Base-by-base conservation (phyloP, 2,888 invertebrate species). In the Xanthorhoe designata region DNA sequence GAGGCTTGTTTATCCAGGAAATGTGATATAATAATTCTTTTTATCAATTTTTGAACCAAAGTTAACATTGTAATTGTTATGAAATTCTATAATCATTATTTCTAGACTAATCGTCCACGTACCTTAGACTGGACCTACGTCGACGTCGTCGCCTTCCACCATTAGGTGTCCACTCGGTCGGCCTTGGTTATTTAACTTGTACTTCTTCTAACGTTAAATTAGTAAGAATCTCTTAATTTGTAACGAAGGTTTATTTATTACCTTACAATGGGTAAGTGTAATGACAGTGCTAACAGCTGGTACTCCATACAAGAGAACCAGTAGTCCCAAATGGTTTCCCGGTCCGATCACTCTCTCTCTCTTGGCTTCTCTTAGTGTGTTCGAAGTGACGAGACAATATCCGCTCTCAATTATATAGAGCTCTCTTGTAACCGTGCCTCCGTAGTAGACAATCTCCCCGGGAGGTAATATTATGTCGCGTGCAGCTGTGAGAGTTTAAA, bases 181-280 rank as follows among this genome's bases (percentile, higher is more conserved):
- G 24, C 24, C 24, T 4, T 24, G 4, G 24, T 24, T 24, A 24
- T 1, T 3, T 1, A 24, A 24, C 24, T 24, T 24, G 24, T 24
- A 38, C 7, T 42, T 42, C 1, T 42, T 42, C 38, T 13, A 42
- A 13, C 13, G 10, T 13, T 24, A 32, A 32, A 32, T 7, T 7
- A 32, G 32, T 32, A 32, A 32, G 32, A 6, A 32, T 32, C 32
- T 13, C 2, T 13, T 42, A 3, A 42, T 10, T 13, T 42, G 10
- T 2, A 3, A 3, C 0, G 10, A 13, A 9, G 5, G 42, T 35
- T 79, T 78, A 80, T n/a, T n/a, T n/a, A n/a, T n/a, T n/a, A 92
- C 92, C 85, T 94, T 92, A 72, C 94, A 94, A 81, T 94, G 94
- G 19, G 94, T 94, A 65, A 94, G 75, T 19, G 94, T 94, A 45